A percentile compares a stretch with the other conserved stretches of the same genome.
Conservation (phyloP, 2,888 invertebrate genomes). For the Linyphia triangularis region DNA sequence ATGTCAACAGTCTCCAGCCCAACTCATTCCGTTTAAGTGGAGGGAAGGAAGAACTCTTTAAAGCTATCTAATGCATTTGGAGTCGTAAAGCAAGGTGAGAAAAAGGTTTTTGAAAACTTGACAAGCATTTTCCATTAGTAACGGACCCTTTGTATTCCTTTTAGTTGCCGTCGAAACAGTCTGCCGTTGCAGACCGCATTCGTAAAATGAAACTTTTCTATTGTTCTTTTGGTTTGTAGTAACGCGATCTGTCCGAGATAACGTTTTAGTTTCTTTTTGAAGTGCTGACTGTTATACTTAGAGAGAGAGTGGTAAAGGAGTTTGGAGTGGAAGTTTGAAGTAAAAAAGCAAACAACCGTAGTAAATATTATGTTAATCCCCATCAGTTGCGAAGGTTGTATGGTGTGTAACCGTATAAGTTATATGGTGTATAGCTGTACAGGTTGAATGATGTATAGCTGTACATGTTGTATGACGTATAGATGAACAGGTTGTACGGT, state of each 20-base stretch:
- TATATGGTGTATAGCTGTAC: no score
- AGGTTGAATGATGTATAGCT: no score
- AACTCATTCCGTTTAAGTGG: slow-evolving; percentile 32
- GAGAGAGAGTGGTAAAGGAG: neutral
- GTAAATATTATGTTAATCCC: no score
- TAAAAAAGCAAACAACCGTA: no score
- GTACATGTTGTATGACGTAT: no score
- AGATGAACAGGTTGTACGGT: no score
- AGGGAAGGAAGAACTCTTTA: slow-evolving; percentile 11
- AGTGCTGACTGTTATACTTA: neutral
- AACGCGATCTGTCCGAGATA: neutral
- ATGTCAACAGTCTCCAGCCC: slow-evolving; percentile 11
- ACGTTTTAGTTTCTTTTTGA: neutral
- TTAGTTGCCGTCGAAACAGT: slow-evolving; percentile 19
- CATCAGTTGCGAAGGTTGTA: no score
- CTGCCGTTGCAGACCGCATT: neutral
- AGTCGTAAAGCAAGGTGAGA: slow-evolving; percentile 15
- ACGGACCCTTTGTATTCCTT: slow-evolving; percentile 36
- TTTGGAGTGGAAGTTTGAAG: neutral
- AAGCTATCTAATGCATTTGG: slow-evolving; percentile 48
- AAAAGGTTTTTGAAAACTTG: slow-evolving; percentile 63
- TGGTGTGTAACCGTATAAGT: no score
- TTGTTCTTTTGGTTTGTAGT: neutral
- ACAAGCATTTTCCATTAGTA: slow-evolving; percentile 70
- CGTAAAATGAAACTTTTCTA: neutral